Evolutionary conservation across 2,888 invertebrate species (phyloP).

Genomic region (Dryomyza anilis): DNA sequence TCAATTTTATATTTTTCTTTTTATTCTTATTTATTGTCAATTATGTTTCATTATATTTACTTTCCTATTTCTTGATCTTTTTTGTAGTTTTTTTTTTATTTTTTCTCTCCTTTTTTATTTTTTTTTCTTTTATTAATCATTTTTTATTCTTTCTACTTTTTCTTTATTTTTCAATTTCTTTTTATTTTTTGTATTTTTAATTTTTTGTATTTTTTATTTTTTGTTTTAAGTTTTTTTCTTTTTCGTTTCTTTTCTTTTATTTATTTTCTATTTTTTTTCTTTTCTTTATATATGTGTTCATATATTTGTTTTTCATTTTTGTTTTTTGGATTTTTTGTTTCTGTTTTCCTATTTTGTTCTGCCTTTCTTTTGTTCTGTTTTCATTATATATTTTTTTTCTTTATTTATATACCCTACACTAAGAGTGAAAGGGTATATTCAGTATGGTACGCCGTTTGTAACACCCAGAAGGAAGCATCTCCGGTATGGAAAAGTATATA

Average conservation of each 20-base stretch:
- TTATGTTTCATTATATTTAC: background rate
- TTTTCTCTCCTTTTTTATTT: no score
- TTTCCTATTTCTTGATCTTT: background rate
- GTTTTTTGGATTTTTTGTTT: background rate
- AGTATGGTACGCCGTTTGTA: no score
- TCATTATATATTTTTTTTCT: background rate
- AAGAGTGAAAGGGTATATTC: no score
- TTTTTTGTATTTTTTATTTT: background rate
- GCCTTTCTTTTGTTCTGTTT: background rate
- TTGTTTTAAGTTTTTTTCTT: background rate
- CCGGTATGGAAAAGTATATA: no score
- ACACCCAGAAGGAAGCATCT: no score
- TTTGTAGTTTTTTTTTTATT: no score
- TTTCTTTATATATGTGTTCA: no score
- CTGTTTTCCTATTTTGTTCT: background rate
- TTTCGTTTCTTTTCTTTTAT: background rate
- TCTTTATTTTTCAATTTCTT: background rate
- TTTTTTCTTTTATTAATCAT: no score
- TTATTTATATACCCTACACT: background rate
- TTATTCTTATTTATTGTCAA: background rate
- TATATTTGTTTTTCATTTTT: background rate
- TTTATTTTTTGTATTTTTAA: background rate
- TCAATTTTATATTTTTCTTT: background rate
- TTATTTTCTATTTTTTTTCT: background rate
- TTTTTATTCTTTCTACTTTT: no score